These are phyloP conservation scores for Melopsittacus undulatus DNA, from an alignment of 2,797 vertebrate genomes.

Conservation along the genomic window DNA sequence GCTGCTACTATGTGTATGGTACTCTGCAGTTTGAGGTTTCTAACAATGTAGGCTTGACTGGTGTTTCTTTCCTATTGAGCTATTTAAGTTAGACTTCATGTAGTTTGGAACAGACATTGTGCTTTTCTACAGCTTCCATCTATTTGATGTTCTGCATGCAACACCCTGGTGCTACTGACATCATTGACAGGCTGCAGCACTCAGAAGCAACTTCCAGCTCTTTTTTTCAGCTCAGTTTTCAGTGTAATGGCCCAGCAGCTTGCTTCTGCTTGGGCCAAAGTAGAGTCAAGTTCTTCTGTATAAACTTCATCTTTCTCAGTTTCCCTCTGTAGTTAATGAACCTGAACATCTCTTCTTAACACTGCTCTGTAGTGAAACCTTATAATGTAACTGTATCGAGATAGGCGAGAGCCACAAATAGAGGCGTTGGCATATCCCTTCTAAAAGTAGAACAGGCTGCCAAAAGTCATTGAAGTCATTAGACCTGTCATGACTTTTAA, in stretches of 20 bases:
- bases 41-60: neutral
- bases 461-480: neutral
- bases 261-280: neutral
- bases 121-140: neutral
- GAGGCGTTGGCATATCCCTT: neutral
- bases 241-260: neutral
- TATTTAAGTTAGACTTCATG: neutral
- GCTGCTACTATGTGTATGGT: neutral
- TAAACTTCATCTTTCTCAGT: neutral
- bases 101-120: neutral
- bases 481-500: neutral
- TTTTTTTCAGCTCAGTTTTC: neutral
- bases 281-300: neutral
- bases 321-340: neutral
- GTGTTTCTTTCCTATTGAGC: neutral
- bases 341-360: neutral
- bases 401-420: neutral
- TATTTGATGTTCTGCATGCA: neutral
- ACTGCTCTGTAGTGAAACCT: neutral
- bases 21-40: neutral
- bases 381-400: neutral
- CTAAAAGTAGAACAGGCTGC: neutral
- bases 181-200: neutral
- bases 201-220: neutral
- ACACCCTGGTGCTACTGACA: neutral